These are phyloP conservation scores for Ormyrus labotus DNA, from an alignment of 2,888 invertebrate species.

Conservation along the genomic window DNA sequence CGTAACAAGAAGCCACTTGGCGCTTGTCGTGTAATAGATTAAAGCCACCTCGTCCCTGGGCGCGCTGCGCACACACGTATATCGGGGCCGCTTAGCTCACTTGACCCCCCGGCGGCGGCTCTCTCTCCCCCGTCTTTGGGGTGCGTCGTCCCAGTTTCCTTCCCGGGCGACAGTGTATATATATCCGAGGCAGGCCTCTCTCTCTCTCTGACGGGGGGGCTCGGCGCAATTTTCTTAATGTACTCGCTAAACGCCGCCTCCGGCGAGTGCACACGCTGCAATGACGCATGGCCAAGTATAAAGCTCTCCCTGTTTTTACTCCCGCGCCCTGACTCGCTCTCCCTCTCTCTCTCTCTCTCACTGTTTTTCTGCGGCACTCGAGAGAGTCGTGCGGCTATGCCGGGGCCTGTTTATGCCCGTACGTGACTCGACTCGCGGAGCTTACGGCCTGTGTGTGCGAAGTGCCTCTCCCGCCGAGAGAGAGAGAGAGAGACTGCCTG, in stretches of 20 bases:
- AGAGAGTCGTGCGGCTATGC: too few relatives aligned
- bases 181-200: too few relatives aligned
- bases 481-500: too few relatives aligned
- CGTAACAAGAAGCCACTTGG: constrained; percentile 75
- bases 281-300: constrained; percentile 21
- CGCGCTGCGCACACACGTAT: too few relatives aligned
- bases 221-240: constrained; percentile 75
- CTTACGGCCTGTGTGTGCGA: background rate
- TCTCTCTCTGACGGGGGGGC: constrained; percentile 40
- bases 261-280: background rate
- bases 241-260: constrained; percentile 71
- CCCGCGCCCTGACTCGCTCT: background rate
- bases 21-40: constrained; percentile 70
- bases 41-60: constrained; percentile 69
- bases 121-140: background rate
- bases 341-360: too few relatives aligned
- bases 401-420: background rate
- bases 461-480: too few relatives aligned
- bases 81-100: constrained; percentile 68
- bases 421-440: constrained; percentile 23
- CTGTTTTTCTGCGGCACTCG: too few relatives aligned
- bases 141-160: constrained; percentile 42
- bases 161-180: too few relatives aligned
- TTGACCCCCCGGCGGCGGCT: constrained; percentile 67
- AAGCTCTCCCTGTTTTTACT: background rate